A percentile compares a stretch with the other conserved stretches of the same genome.
Conservation (phyloP, 2,797 vertebrate species). For the Crenichthys baileyi region DNA sequence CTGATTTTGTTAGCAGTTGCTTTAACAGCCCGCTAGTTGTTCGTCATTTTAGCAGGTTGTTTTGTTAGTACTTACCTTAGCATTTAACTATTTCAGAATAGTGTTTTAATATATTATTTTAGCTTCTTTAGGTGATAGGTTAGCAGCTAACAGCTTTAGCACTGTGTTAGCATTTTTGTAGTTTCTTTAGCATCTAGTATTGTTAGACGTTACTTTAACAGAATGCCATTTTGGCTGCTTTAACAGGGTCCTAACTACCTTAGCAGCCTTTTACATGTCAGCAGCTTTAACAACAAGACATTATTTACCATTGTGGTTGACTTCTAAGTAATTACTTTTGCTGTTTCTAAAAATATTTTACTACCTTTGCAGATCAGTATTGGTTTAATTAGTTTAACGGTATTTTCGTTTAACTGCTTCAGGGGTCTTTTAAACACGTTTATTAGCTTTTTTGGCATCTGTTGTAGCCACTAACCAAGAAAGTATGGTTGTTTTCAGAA, state of each 20-base stretch:
- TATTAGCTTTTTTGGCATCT: no score
- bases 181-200: neutral
- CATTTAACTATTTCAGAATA: neutral
- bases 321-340: neutral
- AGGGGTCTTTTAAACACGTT: no score
- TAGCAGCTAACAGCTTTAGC: neutral
- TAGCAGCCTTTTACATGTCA: neutral
- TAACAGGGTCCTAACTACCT: neutral
- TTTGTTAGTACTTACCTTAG: neutral
- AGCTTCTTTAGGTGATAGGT: neutral
- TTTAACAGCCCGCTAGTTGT: no score
- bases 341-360: neutral
- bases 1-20: no score
- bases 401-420: neutral
- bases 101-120: neutral
- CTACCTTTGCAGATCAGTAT: no score
- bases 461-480: neutral
- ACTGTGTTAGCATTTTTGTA: no score
- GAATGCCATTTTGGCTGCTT: neutral
- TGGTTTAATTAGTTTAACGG: neutral
- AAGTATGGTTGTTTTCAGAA: no score
- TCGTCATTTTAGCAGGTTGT: neutral
- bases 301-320: neutral
- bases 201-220: neutral
- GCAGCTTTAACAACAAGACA: neutral